phyloP scores from a whole-genome alignment of 2,113 vertebrate species.

The Clarias batrachus region DNA sequence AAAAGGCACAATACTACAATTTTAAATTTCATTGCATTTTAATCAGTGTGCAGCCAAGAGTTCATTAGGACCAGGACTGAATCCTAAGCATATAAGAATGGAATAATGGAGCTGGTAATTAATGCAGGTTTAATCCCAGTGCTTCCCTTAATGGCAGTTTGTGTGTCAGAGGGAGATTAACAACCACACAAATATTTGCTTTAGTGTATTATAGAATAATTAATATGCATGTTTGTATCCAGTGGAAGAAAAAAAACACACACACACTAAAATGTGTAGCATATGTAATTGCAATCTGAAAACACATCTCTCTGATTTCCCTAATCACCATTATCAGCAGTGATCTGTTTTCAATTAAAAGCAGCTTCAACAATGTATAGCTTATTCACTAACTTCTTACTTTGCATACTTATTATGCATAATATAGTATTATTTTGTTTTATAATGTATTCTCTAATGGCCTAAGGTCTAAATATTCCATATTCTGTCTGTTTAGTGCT shows the following conservation, averaged over 20 bases:
- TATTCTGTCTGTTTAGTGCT: background rate
- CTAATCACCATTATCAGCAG: conserved; percentile 14
- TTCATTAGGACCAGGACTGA: conserved; percentile 39
- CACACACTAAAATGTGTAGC: background rate
- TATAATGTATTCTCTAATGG: background rate
- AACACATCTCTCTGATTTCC: conserved; percentile 7
- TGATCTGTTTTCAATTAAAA: conserved; percentile 19
- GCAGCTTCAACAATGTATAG: background rate
- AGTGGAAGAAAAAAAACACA: background rate
- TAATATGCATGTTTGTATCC: conserved; percentile 28
- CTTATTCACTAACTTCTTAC: conserved; percentile 8
- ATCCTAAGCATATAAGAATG: conserved; percentile 41
- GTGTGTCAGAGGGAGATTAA: conserved; percentile 36
- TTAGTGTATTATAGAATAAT: conserved; percentile 26
- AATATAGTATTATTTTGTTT: background rate
- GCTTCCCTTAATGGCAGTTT: conserved; percentile 22
- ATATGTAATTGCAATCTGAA: conserved; percentile 8
- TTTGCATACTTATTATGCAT: conserved; percentile 16
- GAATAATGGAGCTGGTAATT: conserved; percentile 41
- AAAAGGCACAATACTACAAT: conserved; percentile 45
- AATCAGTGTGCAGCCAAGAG: conserved; percentile 44
- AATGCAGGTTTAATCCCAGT: conserved; percentile 45
- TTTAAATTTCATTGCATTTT: conserved; percentile 47
- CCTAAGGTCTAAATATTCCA: background rate
- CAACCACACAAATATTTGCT: conserved; percentile 28